Evolutionary conservation across 2,888 invertebrate genomes (phyloP), one percentile per base, ranked within the genome.

Genomic region (Seira musarum): DNA sequence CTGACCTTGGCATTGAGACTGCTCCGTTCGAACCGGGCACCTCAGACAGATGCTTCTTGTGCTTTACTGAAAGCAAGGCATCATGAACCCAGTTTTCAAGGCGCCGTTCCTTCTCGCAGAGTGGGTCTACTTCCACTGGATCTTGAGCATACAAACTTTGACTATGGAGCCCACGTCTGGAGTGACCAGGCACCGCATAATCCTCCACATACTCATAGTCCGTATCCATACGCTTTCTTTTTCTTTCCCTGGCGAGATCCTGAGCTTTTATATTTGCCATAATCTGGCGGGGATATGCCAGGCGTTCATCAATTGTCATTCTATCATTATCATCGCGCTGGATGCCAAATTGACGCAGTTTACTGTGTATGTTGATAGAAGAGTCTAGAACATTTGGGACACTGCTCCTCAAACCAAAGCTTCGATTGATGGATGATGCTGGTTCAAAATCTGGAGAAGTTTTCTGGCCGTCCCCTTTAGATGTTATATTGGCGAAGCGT

Each of bases 361-460:
- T 79, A 17, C 46, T 69, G 1, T 73, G 78, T 19, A 25, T 61
- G 30, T 79, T 49, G 5, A 65, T 24, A 6, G 69, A 24, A 1
- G 79, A 60, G 13, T 74, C 80, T 53, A 73, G 25, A 0, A 74
- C 15, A 22, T 70, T 77, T 10, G 46, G n/a, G 3, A 25, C 61
- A 6, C 64, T 60, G 40, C 82, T 82, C 53, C 35, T 65, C 35
- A 74, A 22, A 35, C 81, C 77, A 1, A 61, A 60, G 6, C 21
- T 57, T 2, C 53, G 53, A 53, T 53, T 53, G 53, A 53, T 53
- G 2, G 66, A 53, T 1, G 82, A 82, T 49, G 60, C 61, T 19
- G 72, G 25, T 2, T 82, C 82, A 17, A 75, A 74, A 6, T 75
- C 71, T 24, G 77, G 82, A 15, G 71, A 75, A n/a, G 67, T 71